Conservation (phyloP, 2,113 vertebrate genomes). For the Canis aureus region DNA sequence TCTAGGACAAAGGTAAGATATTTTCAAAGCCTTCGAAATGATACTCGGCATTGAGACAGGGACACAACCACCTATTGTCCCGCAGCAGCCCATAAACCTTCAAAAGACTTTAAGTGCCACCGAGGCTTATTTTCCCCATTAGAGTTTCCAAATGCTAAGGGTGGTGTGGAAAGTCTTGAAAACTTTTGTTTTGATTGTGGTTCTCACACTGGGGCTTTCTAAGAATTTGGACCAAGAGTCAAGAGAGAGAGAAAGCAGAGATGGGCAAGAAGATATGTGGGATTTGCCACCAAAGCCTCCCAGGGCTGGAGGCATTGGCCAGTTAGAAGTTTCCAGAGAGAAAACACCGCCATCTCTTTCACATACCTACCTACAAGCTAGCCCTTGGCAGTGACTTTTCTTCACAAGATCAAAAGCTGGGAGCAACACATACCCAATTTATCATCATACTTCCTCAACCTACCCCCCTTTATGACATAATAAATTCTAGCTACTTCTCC, state of each 20-base stretch:
- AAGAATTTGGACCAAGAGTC: neutral
- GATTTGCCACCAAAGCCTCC: neutral
- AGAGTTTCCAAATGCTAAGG: neutral
- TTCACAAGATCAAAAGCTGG: neutral
- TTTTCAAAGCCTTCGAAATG: neutral
- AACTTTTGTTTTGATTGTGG: neutral
- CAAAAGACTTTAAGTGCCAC: neutral
- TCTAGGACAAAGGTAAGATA: neutral
- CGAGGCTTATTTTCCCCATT: neutral
- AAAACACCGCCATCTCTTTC: neutral
- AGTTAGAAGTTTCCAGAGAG: neutral
- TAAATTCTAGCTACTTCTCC: neutral
- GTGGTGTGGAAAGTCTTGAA: neutral
- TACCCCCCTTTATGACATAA: neutral
- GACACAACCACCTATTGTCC: rapidly evolving
- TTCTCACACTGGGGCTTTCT: neutral
- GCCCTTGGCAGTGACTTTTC: neutral
- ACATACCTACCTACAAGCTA: neutral
- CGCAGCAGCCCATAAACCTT: neutral
- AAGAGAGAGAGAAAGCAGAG: neutral
- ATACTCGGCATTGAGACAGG: neutral
- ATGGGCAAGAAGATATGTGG: neutral
- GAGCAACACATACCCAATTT: neutral
- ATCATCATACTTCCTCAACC: no score
- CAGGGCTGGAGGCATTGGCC: neutral